Evolutionary conservation across 2,888 invertebrate species (phyloP), one percentile per base, ranked within the genome.

Genomic region (Griposia aprilina): DNA sequence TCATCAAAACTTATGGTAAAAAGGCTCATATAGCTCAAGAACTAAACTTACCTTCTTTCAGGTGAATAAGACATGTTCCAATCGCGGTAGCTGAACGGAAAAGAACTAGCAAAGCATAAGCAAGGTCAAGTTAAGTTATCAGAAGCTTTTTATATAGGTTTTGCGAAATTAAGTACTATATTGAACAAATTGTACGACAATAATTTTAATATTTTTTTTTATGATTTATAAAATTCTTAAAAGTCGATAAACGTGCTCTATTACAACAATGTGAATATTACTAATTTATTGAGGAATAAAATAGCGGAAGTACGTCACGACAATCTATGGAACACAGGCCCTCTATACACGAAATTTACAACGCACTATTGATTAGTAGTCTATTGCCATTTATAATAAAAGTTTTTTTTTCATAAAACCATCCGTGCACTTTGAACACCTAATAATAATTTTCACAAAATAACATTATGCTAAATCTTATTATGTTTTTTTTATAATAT

Each of bases 1-100:
- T 78, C 60, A 89, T 84, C 86, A 85, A 86, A 85, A 87, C 83
- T 90, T 86, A 89, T 87, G 88, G 87, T 84, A 91, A 90, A 65
- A 71, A 73, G 45, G 68, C 55, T 67, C 52, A 93, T 89, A 80
- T 85, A 89, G 84, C 83, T 88, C 85, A 90, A 92, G 94, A 94
- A 93, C 93, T 92, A 92, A 93, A 97, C 98, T 98, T 98, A 98
- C 98, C 98, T 98, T 97, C 98, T 97, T 97, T 98, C 98, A 96
- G 97, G 97, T 95, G 97, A 97, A 97, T 97, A 98, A 97, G 98
- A 98, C 98, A 98, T 98, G 98, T 98, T 98, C 97, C 97, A 97
- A 97, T 98, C 97, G 97, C 97, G 97, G 97, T 97, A 97, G 97
- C 97, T 97, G 97, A 97, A 97, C 97, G 97, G 97, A 98, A 98